These are phyloP conservation scores for Operophtera brumata DNA, from an alignment of 2,888 invertebrate genomes.

Conservation along the genomic window DNA sequence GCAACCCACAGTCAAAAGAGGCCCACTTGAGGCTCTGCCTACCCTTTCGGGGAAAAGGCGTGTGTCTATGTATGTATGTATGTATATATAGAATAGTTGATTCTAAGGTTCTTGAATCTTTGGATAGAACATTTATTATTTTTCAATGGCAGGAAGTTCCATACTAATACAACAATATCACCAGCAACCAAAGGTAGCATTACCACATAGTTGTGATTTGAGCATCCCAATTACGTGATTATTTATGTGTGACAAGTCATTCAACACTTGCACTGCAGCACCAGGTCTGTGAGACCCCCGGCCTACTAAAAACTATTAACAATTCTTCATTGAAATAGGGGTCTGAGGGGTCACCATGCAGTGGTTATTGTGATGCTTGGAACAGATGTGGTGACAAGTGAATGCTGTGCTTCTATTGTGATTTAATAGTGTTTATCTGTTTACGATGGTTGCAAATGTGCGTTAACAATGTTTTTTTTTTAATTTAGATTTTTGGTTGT, in stretches of 20 bases:
- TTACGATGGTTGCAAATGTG: constrained; percentile 61
- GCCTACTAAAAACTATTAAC: not conserved
- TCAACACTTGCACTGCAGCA: constrained; percentile 44
- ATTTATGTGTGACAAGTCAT: constrained; percentile 69
- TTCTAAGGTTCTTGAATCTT: too few species aligned
- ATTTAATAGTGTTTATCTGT: constrained; percentile 45
- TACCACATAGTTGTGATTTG: constrained; percentile 60
- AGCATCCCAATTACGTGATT: constrained; percentile 71
- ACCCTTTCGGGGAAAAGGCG: too few species aligned
- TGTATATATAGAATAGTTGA: too few species aligned
- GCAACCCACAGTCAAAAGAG: too few species aligned
- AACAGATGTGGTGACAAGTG: constrained; percentile 47
- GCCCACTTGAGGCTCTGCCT: too few species aligned
- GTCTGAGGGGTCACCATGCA: constrained; percentile 30
- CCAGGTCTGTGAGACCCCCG: constrained; percentile 38
- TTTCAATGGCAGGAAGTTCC: constrained; percentile 10
- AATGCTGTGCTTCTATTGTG: constrained; percentile 44
- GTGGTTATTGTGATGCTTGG: constrained; percentile 34
- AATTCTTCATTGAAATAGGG: constrained; percentile 1
- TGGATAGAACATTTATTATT: too few species aligned
- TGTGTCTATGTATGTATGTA: too few species aligned
- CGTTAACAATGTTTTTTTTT: constrained; percentile 47
- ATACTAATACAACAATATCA: constrained; percentile 13
- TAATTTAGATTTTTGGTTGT: not conserved
- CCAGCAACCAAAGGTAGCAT: constrained; percentile 37